phyloP scores from a whole-genome alignment of 1,140 invertebrate species.

The Spodoptera litura region DNA sequence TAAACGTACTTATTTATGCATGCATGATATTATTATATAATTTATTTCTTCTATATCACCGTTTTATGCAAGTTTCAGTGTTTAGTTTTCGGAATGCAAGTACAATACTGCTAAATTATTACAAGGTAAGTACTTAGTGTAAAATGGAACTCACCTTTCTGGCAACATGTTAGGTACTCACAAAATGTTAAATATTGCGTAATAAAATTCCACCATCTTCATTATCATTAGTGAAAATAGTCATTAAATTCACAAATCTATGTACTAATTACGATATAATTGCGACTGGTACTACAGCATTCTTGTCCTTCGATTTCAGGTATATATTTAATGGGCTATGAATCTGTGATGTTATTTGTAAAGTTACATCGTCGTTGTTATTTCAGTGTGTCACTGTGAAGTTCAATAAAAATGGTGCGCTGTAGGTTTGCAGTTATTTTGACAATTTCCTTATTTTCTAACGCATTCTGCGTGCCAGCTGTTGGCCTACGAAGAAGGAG shows the following conservation, averaged over 20 bases:
- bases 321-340: constrained; percentile 1
- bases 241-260: constrained; percentile 15
- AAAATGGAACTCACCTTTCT: too few relatives aligned
- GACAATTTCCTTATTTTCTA: constrained; percentile 55
- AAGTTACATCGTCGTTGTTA: not conserved
- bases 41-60: too few relatives aligned
- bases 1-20: too few relatives aligned
- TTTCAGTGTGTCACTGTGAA: not conserved
- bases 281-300: constrained; percentile 43
- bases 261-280: not conserved
- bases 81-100: too few relatives aligned
- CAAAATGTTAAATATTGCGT: too few relatives aligned
- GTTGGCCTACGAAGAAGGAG: constrained; percentile 20
- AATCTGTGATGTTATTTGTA: not conserved
- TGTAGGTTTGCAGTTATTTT: constrained; percentile 52
- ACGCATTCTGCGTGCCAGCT: constrained; percentile 61
- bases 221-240: too few relatives aligned
- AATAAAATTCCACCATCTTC: too few relatives aligned
- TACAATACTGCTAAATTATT: too few relatives aligned
- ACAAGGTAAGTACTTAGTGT: too few relatives aligned
- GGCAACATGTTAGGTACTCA: too few relatives aligned
- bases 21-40: too few relatives aligned
- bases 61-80: too few relatives aligned
- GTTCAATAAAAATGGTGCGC: constrained; percentile 58
- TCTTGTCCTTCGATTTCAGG: constrained; percentile 18